These are phyloP conservation scores for Vanacampus margaritifer DNA, from an alignment of 2,113 vertebrate species.

Conservation along the genomic window DNA sequence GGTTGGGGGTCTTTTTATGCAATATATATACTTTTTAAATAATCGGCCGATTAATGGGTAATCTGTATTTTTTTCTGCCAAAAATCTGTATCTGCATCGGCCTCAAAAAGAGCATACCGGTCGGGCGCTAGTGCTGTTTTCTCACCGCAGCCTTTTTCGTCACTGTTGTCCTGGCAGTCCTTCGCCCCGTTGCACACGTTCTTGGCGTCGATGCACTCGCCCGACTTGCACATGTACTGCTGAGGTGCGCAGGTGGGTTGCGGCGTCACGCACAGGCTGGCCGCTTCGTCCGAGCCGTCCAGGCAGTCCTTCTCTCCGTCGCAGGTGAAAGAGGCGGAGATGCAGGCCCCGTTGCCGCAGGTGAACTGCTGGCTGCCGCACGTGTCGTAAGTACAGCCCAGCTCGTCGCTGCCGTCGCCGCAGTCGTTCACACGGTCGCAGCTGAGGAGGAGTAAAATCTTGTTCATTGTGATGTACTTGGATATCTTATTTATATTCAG, in stretches of 20 bases:
- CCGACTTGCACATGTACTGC: conserved; percentile 85
- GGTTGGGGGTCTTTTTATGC: too few species aligned
- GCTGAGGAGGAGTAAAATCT: conserved; percentile 30
- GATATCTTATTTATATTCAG: background rate
- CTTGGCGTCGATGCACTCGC: conserved; percentile 80
- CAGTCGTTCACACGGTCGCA: conserved; percentile 71
- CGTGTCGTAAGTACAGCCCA: conserved; percentile 73
- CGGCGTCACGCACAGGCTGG: conserved; percentile 52
- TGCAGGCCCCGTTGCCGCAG: conserved; percentile 66
- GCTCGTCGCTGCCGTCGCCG: conserved; percentile 85
- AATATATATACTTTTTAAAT: too few species aligned
- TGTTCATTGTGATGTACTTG: background rate
- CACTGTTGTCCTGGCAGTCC: conserved; percentile 88
- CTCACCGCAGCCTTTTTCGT: conserved; percentile 91
- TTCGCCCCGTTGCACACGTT: conserved; percentile 85
- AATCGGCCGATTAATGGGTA: too few species aligned
- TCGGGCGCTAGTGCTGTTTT: too few species aligned
- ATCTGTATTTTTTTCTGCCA: too few species aligned
- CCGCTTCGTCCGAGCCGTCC: conserved; percentile 66
- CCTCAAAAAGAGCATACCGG: too few species aligned
- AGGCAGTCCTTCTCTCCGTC: conserved; percentile 64
- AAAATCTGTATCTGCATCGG: too few species aligned
- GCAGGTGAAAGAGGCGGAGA: conserved; percentile 42
- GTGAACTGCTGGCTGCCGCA: conserved; percentile 65
- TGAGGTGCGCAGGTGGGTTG: conserved; percentile 75